Conservation (phyloP, 2,113 vertebrate species). For the Nettapus auritus region DNA sequence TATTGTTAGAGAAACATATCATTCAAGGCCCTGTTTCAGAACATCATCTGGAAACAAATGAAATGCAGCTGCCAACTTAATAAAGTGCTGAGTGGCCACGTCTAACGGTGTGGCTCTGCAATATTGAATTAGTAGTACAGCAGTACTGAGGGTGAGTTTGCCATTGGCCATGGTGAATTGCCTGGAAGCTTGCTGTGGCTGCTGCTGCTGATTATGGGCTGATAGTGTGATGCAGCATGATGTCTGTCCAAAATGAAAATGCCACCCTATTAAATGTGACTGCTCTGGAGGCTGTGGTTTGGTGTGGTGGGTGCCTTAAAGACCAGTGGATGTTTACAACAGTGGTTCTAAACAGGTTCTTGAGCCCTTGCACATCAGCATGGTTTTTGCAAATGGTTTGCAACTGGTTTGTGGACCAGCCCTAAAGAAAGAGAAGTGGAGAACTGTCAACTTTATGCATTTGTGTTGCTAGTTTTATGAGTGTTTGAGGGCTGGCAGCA, state of each 20-base stretch:
- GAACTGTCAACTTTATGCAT: background rate
- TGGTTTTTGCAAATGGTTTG: background rate
- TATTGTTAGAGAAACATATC: background rate
- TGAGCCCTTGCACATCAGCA: background rate
- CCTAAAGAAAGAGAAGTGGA: background rate
- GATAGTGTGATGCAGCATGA: background rate
- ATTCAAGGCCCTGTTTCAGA: background rate
- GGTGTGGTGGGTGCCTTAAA: background rate
- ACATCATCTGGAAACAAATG: background rate
- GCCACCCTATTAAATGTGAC: background rate
- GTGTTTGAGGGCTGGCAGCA: background rate
- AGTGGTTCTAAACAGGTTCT: background rate
- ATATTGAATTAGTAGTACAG: background rate
- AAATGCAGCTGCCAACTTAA: background rate
- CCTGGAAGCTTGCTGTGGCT: background rate
- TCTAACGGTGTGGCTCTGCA: background rate
- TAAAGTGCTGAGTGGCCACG: background rate
- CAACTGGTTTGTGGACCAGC: background rate
- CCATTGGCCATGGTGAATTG: background rate
- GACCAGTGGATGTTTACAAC: background rate
- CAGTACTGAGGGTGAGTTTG: background rate
- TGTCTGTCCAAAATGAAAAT: background rate
- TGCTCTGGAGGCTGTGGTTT: background rate
- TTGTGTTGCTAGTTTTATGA: background rate
- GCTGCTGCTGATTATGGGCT: background rate